Conservation (phyloP, 2,888 invertebrate species). For the Parnassius apollo region DNA sequence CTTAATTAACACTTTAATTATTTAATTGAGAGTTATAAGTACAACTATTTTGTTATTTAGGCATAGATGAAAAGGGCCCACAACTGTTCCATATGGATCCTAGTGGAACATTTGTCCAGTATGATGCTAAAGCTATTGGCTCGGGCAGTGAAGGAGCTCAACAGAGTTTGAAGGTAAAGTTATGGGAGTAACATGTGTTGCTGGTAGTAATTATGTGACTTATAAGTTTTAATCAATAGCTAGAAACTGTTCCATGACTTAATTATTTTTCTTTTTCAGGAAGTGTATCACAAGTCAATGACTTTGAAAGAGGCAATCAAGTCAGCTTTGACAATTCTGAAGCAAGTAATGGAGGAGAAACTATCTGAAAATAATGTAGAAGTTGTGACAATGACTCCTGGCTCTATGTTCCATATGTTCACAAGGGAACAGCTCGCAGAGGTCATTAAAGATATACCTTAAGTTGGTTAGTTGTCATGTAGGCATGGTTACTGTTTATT, state of each 20-base stretch:
- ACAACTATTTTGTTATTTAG: conserved; percentile 37
- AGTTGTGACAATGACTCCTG: conserved; percentile 95
- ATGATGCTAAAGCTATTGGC: conserved; percentile 99
- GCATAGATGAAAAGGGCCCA: conserved; percentile 95
- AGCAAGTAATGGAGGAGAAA: conserved; percentile 99
- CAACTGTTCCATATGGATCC: conserved; percentile 99
- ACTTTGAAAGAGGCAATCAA: conserved; percentile 96
- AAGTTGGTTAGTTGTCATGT: conserved; percentile 41
- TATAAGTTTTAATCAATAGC: no score
- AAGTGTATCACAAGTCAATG: conserved; percentile 91
- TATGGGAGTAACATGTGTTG: not conserved
- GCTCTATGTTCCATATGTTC: conserved; percentile 92
- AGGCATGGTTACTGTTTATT: conserved; percentile 32
- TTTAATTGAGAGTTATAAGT: no score
- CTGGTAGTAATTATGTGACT: no score
- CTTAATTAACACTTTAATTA: no score
- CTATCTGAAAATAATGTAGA: conserved; percentile 98
- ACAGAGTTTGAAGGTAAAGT: conserved; percentile 86
- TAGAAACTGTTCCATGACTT: no score
- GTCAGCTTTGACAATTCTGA: conserved; percentile 94
- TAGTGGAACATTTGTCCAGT: conserved; percentile 98
- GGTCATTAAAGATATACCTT: conserved; percentile 89
- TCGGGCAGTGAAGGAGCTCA: conserved; percentile 99
- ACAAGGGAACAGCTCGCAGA: conserved; percentile 94
- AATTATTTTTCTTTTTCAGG: conserved; percentile 57